Percentiles rank a stretch among this genome's conserved stretches.
phyloP scores from a whole-genome alignment of 2,888 invertebrate species.

The Endotricha flammealis region DNA sequence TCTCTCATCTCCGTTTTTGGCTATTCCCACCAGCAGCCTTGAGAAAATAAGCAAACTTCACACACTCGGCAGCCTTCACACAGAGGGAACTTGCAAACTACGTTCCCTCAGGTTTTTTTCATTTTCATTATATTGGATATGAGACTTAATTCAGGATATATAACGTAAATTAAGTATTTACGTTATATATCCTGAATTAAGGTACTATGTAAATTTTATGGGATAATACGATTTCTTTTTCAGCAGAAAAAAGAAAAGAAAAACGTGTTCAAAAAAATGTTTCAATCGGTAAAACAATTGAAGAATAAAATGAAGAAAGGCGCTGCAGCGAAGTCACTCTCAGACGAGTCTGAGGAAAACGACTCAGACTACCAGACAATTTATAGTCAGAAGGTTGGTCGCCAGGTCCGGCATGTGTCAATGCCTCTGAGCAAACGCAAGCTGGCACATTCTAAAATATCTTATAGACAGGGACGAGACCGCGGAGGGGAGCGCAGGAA shows the following conservation, averaged over 20 bases:
- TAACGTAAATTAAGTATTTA: too few relatives aligned
- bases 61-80: too few relatives aligned
- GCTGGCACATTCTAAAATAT: slow-evolving; percentile 33
- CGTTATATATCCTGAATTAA: too few relatives aligned
- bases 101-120: too few relatives aligned
- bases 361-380: slow-evolving; percentile 52
- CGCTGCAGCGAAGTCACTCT: slow-evolving; percentile 16
- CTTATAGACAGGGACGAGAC: slow-evolving; percentile 23
- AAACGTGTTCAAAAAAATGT: slow-evolving; percentile 48
- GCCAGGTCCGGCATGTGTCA: slow-evolving; percentile 1
- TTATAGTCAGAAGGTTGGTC: slow-evolving; percentile 39
- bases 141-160: too few relatives aligned
- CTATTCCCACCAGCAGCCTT: too few relatives aligned
- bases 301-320: slow-evolving; percentile 30
- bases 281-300: slow-evolving; percentile 40
- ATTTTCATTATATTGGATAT: too few relatives aligned
- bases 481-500: slow-evolving; percentile 23
- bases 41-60: too few relatives aligned
- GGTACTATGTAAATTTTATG: too few relatives aligned
- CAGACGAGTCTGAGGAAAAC: slow-evolving; percentile 25
- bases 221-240: too few relatives aligned
- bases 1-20: too few relatives aligned
- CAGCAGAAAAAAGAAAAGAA: slow-evolving; percentile 31
- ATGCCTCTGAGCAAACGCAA: slow-evolving; percentile 7
- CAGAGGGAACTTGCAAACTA: too few relatives aligned